Conservation (phyloP, 2,797 vertebrate species). For the Aldrovandia affinis region DNA sequence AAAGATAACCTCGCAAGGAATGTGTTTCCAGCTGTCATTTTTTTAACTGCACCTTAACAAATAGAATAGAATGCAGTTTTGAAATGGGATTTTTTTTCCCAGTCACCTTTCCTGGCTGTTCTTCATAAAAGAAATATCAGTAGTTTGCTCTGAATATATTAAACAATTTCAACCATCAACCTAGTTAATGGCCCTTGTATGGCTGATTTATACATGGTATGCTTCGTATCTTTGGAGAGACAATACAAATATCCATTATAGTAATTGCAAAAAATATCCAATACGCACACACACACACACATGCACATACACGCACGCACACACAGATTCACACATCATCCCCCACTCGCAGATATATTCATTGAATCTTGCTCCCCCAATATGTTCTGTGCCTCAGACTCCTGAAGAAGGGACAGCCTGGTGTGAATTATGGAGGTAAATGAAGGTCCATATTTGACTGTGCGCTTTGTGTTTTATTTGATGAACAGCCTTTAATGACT, state of each 20-base stretch:
- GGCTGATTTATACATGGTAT: neutral
- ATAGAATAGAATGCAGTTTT: neutral
- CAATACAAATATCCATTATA: neutral
- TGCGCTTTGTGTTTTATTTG: conserved; percentile 70
- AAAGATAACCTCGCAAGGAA: neutral
- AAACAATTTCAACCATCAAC: neutral
- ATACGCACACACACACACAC: neutral
- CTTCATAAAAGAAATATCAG: neutral
- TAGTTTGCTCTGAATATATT: neutral
- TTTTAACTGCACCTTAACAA: neutral
- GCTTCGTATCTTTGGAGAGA: neutral
- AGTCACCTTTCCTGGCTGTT: neutral
- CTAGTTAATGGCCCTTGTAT: neutral
- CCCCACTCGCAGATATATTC: conserved; percentile 1
- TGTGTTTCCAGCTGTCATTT: neutral
- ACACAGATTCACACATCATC: neutral
- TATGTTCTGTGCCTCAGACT: conserved; percentile 23
- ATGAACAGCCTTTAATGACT: conserved; percentile 75
- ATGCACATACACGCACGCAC: neutral
- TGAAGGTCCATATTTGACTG: conserved; percentile 62
- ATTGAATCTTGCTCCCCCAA: conserved; percentile 37
- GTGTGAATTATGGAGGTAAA: conserved; percentile 64
- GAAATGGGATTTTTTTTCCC: neutral
- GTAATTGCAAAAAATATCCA: too few relatives aligned
- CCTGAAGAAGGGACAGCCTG: conserved; percentile 41